These are phyloP conservation scores for Piaya cayana DNA, from an alignment of 2,113 vertebrate species.

Conservation along the genomic window DNA sequence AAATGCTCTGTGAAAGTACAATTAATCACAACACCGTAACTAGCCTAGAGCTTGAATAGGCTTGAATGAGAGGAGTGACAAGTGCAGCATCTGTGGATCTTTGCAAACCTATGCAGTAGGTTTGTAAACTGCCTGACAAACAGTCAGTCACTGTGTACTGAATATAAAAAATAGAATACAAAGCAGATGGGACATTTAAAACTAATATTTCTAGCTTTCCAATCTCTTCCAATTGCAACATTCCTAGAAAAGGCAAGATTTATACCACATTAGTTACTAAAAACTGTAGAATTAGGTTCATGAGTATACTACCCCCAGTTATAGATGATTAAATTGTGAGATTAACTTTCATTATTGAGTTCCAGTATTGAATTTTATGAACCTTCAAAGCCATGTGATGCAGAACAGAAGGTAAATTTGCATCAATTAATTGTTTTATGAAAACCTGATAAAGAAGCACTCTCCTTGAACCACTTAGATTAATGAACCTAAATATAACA, in stretches of 20 bases:
- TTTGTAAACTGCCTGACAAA: background rate
- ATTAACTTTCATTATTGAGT: constrained; percentile 22
- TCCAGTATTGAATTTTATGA: background rate
- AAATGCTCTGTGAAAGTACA: background rate
- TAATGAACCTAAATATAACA: constrained; percentile 39
- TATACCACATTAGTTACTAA: background rate
- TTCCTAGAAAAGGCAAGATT: background rate
- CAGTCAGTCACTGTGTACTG: background rate
- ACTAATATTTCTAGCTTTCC: constrained; percentile 25
- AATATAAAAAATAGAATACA: constrained; percentile 52
- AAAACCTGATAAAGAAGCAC: constrained; percentile 44
- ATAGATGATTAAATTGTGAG: background rate
- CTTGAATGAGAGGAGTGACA: background rate
- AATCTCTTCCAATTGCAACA: background rate
- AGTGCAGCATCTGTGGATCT: background rate
- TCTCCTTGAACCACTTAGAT: constrained; percentile 63
- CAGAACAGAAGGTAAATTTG: constrained; percentile 52
- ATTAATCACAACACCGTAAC: background rate
- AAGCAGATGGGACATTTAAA: constrained; percentile 62
- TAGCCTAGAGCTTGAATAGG: background rate
- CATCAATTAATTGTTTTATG: constrained; percentile 52
- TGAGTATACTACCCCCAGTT: background rate
- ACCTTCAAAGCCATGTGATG: constrained; percentile 31
- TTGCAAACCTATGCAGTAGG: background rate
- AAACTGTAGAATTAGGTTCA: background rate